These are phyloP conservation scores for Drosophila kepulauana DNA, from an alignment of 1,140 invertebrate species.

Conservation along the genomic window DNA sequence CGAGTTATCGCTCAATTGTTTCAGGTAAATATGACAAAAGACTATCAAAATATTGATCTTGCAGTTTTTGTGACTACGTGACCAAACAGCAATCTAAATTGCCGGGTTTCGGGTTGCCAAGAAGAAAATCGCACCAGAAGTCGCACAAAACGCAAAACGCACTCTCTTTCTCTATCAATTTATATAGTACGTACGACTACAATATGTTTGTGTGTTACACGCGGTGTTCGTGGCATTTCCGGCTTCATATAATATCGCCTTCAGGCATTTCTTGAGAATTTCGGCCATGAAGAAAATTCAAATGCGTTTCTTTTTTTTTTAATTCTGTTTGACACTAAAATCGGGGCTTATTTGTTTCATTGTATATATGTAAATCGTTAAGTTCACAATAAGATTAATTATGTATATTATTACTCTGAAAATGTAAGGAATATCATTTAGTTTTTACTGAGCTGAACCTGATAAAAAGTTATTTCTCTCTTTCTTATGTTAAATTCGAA, in stretches of 20 bases:
- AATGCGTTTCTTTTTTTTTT: conserved; percentile 23
- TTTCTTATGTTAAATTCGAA: too few species aligned
- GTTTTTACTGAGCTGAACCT: too few species aligned
- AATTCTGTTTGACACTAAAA: conserved; percentile 14
- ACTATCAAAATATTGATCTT: conserved; percentile 47
- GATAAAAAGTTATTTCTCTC: too few species aligned
- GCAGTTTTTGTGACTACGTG: conserved; percentile 41
- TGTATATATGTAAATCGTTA: too few species aligned
- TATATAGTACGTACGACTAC: conserved; percentile 6
- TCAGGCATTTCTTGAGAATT: conserved; percentile 23
- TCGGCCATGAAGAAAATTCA: conserved; percentile 22
- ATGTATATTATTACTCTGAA: too few species aligned
- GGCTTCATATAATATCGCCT: conserved; percentile 41
- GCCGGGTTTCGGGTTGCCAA: conserved; percentile 33
- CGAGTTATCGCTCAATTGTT: conserved; percentile 26
- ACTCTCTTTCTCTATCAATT: not conserved
- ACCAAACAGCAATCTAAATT: conserved; percentile 18
- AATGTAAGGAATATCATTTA: too few species aligned
- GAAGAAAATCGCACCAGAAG: too few species aligned
- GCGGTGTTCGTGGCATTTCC: conserved; percentile 29
- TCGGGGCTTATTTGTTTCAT: conserved; percentile 1
- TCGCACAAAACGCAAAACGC: conserved; percentile 8
- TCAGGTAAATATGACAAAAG: conserved; percentile 43
- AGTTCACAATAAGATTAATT: too few species aligned
- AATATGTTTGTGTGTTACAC: conserved; percentile 12